Evolutionary conservation across 1,140 invertebrate species (phyloP).

Genomic region (Temnothorax nylanderi): DNA sequence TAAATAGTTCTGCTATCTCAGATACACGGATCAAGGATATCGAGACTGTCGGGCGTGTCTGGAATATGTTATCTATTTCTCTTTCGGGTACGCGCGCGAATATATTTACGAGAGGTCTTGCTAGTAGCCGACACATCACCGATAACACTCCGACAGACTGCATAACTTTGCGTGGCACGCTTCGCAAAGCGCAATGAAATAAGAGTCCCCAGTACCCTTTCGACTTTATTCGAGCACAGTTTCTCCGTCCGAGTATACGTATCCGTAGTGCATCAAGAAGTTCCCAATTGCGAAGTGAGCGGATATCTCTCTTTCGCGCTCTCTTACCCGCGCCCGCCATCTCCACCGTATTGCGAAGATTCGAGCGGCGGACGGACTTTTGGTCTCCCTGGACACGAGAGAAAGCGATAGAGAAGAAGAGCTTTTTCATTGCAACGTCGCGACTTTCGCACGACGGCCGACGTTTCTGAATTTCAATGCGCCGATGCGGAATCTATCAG

Average conservation of each 20-base stretch:
- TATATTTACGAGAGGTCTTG: slow-evolving; percentile 62
- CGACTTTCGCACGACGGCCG: slow-evolving; percentile 32
- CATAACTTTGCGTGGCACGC: slow-evolving; percentile 68
- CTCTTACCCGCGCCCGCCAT: not conserved
- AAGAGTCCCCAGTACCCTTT: slow-evolving; percentile 62
- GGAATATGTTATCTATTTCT: slow-evolving; percentile 63
- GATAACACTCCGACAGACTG: slow-evolving; percentile 56
- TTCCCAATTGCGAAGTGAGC: slow-evolving; percentile 29
- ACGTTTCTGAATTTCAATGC: slow-evolving; percentile 63
- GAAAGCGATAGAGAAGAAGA: slow-evolving; percentile 42
- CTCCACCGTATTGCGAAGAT: slow-evolving; percentile 31
- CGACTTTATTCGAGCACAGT: slow-evolving; percentile 57
- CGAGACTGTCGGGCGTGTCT: slow-evolving; percentile 46
- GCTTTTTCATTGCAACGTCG: slow-evolving; percentile 45
- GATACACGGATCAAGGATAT: slow-evolving; percentile 51
- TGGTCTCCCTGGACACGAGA: slow-evolving; percentile 39
- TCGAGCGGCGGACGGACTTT: slow-evolving; percentile 22
- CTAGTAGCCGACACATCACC: slow-evolving; percentile 58
- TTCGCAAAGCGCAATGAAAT: slow-evolving; percentile 62
- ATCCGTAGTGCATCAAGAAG: slow-evolving; percentile 62
- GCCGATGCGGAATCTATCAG: slow-evolving; percentile 52
- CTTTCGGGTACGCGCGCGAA: not conserved
- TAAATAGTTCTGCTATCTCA: slow-evolving; percentile 60
- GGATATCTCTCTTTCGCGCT: slow-evolving; percentile 54
- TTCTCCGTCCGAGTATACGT: slow-evolving; percentile 46